A percentile compares a stretch with the other conserved stretches of the same genome.
phyloP scores from a whole-genome alignment of 2,113 vertebrate genomes.

The Noturus placidus region DNA sequence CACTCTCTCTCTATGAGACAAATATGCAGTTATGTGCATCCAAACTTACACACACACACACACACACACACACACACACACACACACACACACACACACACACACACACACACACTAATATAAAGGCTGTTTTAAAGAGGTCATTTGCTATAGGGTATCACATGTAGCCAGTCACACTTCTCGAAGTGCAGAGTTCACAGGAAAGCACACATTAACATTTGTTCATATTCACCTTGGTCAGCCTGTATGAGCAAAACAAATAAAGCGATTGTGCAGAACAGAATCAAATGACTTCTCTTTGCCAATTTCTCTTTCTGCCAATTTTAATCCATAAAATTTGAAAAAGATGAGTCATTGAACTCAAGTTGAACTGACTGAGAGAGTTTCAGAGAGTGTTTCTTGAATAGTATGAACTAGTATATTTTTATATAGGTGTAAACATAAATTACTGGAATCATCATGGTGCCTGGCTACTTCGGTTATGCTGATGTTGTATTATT shows the following conservation, averaged over 20 bases:
- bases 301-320: neutral
- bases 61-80: neutral
- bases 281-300: conserved; percentile 21
- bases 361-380: neutral
- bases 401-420: neutral
- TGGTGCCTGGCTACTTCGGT: neutral
- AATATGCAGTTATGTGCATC: neutral
- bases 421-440: neutral
- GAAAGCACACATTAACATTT: conserved; percentile 17
- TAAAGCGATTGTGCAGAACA: neutral
- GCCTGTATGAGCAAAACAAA: neutral
- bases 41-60: neutral
- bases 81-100: neutral
- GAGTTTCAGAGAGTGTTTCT: neutral
- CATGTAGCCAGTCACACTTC: neutral
- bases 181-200: neutral
- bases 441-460: neutral
- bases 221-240: neutral
- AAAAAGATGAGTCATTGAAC: neutral
- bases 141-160: neutral
- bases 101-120: neutral
- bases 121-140: neutral
- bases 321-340: neutral
- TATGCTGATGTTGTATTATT: too few relatives aligned
- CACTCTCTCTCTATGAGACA: neutral